phyloP scores from a whole-genome alignment of 2,888 invertebrate genomes.

The Dicyrtomina minuta region DNA sequence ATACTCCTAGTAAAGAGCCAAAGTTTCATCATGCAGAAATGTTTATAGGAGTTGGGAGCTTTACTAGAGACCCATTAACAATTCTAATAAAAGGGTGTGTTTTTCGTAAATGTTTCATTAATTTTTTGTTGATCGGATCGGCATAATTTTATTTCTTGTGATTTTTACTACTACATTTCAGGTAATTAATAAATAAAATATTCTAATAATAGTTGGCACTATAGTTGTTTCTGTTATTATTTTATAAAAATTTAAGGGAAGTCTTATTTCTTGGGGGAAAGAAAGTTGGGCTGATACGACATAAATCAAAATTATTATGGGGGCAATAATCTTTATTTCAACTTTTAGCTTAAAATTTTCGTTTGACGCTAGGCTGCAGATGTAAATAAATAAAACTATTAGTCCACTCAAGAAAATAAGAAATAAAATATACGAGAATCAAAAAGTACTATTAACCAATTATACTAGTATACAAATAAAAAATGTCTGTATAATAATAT shows the following conservation, averaged over 20 bases:
- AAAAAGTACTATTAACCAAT: conserved; percentile 61
- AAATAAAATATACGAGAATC: conserved; percentile 66
- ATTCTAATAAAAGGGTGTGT: conserved; percentile 61
- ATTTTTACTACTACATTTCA: conserved; percentile 65
- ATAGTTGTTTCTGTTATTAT: conserved; percentile 50
- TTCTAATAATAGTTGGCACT: conserved; percentile 53
- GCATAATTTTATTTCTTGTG: conserved; percentile 62
- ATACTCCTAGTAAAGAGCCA: conserved; percentile 67
- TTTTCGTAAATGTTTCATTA: conserved; percentile 52
- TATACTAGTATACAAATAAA: conserved; percentile 59
- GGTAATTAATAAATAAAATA: conserved; percentile 65
- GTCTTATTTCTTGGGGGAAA: too few species aligned
- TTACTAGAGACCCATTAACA: conserved; percentile 64
- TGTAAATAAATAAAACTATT: conserved; percentile 68
- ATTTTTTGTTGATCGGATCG: conserved; percentile 58
- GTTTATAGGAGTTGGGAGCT: conserved; percentile 65
- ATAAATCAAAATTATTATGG: conserved; percentile 43
- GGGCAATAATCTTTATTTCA: conserved; percentile 56
- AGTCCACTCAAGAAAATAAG: conserved; percentile 66
- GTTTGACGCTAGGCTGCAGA: conserved; percentile 65
- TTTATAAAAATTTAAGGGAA: too few species aligned
- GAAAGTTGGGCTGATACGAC: too few species aligned
- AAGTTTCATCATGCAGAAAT: conserved; percentile 70
- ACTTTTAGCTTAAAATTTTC: conserved; percentile 57
- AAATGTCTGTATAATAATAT: conserved; percentile 61